Evolutionary conservation across 2,113 vertebrate genomes (phyloP).

Genomic region (Sinocyclocheilus maitianheensis): DNA sequence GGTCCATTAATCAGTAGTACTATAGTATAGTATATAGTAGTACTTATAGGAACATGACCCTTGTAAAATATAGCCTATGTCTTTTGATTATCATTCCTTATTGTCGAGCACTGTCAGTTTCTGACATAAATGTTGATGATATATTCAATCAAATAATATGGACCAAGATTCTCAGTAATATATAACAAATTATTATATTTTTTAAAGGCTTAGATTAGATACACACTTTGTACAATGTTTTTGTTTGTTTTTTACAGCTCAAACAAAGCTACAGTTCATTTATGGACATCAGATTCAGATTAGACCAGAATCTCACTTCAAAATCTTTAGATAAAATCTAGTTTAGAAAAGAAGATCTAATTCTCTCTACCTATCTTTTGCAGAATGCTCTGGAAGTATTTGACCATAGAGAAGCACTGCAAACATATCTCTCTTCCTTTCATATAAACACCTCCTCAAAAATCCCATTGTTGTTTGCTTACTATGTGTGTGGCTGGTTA

Average conservation of each 20-base stretch:
- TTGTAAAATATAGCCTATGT: background rate
- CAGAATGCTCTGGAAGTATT: background rate
- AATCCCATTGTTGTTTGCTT: background rate
- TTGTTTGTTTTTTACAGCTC: background rate
- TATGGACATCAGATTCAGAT: conserved; percentile 11
- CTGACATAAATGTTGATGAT: too few relatives aligned
- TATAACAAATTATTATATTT: too few relatives aligned
- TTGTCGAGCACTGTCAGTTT: too few relatives aligned
- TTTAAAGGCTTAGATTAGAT: too few relatives aligned
- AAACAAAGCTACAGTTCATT: background rate
- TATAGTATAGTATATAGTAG: too few relatives aligned
- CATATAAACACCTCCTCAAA: background rate
- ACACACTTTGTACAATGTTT: background rate
- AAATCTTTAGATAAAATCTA: too few relatives aligned
- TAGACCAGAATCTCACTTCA: background rate
- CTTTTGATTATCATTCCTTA: too few relatives aligned
- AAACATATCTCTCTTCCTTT: background rate
- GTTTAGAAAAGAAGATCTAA: background rate
- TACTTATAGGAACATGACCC: background rate
- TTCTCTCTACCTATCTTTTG: background rate
- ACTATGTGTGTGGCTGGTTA: background rate
- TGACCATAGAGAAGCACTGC: background rate
- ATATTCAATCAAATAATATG: too few relatives aligned
- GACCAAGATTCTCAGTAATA: too few relatives aligned
- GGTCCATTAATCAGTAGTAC: background rate